Percentiles rank a stretch among this genome's conserved stretches.
These are phyloP conservation scores for Rhinopithecus roxellana DNA, from an alignment of 2,113 vertebrate species.

Conservation along the genomic window DNA sequence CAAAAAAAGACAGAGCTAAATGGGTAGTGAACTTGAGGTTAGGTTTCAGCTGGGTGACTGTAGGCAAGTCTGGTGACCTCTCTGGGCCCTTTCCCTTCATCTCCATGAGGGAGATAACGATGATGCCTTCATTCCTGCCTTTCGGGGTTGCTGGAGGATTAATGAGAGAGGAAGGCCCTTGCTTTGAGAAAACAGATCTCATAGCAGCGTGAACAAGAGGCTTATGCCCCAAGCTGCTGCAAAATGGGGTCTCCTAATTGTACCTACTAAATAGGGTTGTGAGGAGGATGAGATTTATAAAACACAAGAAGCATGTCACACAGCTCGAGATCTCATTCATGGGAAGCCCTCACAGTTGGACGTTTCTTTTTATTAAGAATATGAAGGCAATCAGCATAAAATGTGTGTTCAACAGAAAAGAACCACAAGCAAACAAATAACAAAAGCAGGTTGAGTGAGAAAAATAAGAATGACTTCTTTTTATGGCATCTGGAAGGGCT, in stretches of 20 bases:
- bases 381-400: neutral
- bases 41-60: neutral
- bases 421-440: neutral
- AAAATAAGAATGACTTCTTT: neutral
- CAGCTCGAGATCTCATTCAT: accelerated
- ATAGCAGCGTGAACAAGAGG: too few relatives aligned
- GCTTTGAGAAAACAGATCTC: neutral
- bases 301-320: accelerated
- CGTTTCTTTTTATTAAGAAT: neutral
- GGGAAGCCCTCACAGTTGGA: accelerated
- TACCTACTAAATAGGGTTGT: accelerated
- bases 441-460: neutral
- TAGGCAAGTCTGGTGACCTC: accelerated
- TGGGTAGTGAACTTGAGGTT: neutral
- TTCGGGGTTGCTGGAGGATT: neutral
- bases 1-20: neutral
- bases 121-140: neutral
- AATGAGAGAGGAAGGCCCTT: neutral
- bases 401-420: neutral
- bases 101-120: accelerated
- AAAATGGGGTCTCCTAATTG: too few relatives aligned
- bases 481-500: neutral
- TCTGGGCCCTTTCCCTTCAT: neutral
- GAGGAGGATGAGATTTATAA: neutral
- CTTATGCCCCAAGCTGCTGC: accelerated